Conservation (phyloP, 2,113 vertebrate genomes). For the Phoxinus phoxinus region DNA sequence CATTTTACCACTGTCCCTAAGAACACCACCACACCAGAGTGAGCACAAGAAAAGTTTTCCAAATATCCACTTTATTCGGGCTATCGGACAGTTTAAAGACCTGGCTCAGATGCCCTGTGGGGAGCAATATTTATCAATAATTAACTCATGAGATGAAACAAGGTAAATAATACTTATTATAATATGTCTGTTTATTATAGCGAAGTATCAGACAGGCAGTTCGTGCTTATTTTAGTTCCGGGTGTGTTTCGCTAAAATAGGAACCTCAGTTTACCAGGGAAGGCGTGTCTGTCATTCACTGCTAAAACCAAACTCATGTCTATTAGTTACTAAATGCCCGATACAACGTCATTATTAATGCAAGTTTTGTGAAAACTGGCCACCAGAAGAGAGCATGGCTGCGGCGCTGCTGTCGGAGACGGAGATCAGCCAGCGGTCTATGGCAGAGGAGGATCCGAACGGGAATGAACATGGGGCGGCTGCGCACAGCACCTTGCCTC, state of each 20-base stretch:
- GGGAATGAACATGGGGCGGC: slow-evolving; percentile 80
- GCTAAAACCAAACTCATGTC: slow-evolving; percentile 6
- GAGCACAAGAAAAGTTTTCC: slow-evolving; percentile 44
- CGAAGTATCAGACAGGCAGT: background rate
- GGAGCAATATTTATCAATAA: background rate
- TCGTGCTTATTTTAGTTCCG: slow-evolving; percentile 67
- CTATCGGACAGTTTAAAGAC: background rate
- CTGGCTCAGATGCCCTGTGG: too few species aligned
- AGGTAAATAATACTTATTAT: background rate
- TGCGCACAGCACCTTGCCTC: slow-evolving; percentile 74
- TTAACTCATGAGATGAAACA: slow-evolving; percentile 12
- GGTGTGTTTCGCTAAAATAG: slow-evolving; percentile 63
- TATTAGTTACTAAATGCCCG: slow-evolving; percentile 19
- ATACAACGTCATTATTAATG: slow-evolving; percentile 59
- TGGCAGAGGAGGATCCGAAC: slow-evolving; percentile 84
- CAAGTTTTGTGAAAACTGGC: slow-evolving; percentile 56
- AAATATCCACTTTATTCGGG: slow-evolving; percentile 17
- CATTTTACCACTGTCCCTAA: slow-evolving; percentile 32
- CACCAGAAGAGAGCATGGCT: slow-evolving; percentile 64
- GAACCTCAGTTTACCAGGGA: slow-evolving; percentile 45
- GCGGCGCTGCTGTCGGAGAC: slow-evolving; percentile 77
- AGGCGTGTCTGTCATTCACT: slow-evolving; percentile 33
- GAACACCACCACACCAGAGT: background rate
- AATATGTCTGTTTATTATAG: background rate
- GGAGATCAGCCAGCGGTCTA: slow-evolving; percentile 77